phyloP scores from a whole-genome alignment of 2,797 vertebrate species.

The Anguilla megastoma region DNA sequence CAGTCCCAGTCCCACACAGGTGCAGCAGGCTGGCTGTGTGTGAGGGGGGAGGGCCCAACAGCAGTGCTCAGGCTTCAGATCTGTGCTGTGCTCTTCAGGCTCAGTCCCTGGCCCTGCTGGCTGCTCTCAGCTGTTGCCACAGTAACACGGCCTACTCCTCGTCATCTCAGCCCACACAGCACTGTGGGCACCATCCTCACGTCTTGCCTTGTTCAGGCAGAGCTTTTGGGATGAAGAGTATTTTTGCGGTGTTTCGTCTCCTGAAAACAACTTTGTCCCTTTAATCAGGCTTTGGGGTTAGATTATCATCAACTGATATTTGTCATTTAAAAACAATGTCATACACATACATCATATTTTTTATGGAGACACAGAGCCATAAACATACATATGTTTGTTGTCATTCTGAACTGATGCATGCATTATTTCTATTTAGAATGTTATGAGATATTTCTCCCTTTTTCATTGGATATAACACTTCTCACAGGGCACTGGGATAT shows the following conservation, averaged over 20 bases:
- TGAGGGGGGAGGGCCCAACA: not conserved
- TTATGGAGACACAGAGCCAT: not conserved
- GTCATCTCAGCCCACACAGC: slow-evolving; percentile 20
- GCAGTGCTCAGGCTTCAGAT: not conserved
- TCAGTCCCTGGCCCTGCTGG: not conserved
- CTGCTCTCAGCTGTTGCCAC: slow-evolving; percentile 17
- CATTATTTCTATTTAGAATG: not conserved
- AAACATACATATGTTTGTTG: not conserved
- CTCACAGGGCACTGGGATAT: not conserved
- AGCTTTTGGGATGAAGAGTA: slow-evolving; percentile 1
- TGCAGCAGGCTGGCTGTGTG: not conserved
- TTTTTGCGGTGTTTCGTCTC: slow-evolving; percentile 10
- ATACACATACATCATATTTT: not conserved
- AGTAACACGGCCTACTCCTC: slow-evolving; percentile 28
- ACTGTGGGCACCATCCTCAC: slow-evolving; percentile 3
- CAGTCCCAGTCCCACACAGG: not conserved
- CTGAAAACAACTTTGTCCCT: not conserved
- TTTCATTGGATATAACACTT: not conserved
- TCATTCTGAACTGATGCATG: not conserved
- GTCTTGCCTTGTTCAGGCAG: not conserved
- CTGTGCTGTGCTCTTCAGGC: not conserved
- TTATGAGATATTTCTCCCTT: not conserved
- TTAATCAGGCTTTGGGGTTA: not conserved
- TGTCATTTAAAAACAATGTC: not conserved
- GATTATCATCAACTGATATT: slow-evolving; percentile 16